Percentiles rank a stretch among this genome's conserved stretches.
phyloP scores from a whole-genome alignment of 1,140 invertebrate genomes.

The Lordiphosa stackelbergi region DNA sequence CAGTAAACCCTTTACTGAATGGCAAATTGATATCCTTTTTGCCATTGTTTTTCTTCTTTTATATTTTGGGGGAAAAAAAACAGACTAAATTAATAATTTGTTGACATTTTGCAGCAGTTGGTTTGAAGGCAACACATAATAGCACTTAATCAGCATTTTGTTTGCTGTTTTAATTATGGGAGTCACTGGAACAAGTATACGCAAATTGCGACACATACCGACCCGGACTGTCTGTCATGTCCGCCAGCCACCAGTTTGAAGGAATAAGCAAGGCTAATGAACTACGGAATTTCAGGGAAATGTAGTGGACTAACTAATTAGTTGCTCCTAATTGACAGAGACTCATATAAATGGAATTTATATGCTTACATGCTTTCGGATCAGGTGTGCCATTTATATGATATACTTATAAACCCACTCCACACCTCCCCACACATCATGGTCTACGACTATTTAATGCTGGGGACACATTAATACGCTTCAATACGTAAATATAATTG shows the following conservation, averaged over 20 bases:
- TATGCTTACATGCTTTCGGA: no score
- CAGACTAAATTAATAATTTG: slow-evolving; percentile 41
- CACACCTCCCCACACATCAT: no score
- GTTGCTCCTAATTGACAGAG: no score
- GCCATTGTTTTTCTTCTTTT: not conserved
- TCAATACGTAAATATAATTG: slow-evolving; percentile 65
- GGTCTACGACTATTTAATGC: no score
- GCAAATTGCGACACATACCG: slow-evolving; percentile 27
- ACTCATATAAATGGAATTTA: no score
- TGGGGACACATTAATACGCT: slow-evolving; percentile 51
- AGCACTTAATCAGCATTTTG: slow-evolving; percentile 39
- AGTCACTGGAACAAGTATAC: slow-evolving; percentile 31
- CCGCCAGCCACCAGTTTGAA: no score
- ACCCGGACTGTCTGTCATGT: not conserved
- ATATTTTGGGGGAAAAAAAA: slow-evolving; percentile 7
- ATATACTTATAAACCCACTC: no score
- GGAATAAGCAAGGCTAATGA: slow-evolving; percentile 18
- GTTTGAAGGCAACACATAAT: no score
- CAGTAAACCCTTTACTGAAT: slow-evolving; percentile 9
- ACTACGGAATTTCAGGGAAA: slow-evolving; percentile 3
- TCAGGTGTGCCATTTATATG: no score
- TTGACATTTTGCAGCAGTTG: slow-evolving; percentile 38
- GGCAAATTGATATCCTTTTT: not conserved
- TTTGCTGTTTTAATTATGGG: slow-evolving; percentile 30
- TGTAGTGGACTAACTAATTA: no score